phyloP scores from a whole-genome alignment of 2,888 invertebrate species.

The Drosophila villosipedis region DNA sequence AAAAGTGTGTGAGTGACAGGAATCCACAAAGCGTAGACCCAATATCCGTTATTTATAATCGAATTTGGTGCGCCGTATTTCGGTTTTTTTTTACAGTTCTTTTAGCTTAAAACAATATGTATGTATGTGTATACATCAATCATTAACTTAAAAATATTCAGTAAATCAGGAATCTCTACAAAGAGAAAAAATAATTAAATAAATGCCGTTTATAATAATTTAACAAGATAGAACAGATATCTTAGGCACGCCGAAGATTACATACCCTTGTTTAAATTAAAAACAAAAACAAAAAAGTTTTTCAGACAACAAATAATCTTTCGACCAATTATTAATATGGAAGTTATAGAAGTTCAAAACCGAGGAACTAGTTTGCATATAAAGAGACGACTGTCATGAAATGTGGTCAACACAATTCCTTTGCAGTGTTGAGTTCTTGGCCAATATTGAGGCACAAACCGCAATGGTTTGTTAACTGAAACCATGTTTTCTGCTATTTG shows the following conservation, averaged over 20 bases:
- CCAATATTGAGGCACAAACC: background rate
- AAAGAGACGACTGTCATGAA: background rate
- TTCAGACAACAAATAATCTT: background rate
- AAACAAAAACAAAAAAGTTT: background rate
- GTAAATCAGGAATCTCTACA: background rate
- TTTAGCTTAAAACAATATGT: background rate
- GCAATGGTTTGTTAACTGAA: conserved; percentile 7
- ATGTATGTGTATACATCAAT: background rate
- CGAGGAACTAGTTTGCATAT: background rate
- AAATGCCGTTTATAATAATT: background rate
- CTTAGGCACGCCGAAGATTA: background rate
- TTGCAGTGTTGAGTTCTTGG: background rate
- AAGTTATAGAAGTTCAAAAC: background rate
- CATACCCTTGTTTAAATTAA: background rate
- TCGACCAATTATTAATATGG: background rate
- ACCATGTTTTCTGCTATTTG: conserved; percentile 5
- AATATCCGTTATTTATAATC: conserved; percentile 33
- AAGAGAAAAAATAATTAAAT: background rate
- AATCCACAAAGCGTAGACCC: conserved; percentile 18
- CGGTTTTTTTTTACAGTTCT: background rate
- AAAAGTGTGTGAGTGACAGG: conserved; percentile 34
- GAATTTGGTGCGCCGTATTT: conserved; percentile 7
- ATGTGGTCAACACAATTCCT: background rate
- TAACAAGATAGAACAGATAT: background rate
- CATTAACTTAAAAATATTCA: background rate